phyloP scores from a whole-genome alignment of 2,113 vertebrate species.

The Melanocharis versteri region DNA sequence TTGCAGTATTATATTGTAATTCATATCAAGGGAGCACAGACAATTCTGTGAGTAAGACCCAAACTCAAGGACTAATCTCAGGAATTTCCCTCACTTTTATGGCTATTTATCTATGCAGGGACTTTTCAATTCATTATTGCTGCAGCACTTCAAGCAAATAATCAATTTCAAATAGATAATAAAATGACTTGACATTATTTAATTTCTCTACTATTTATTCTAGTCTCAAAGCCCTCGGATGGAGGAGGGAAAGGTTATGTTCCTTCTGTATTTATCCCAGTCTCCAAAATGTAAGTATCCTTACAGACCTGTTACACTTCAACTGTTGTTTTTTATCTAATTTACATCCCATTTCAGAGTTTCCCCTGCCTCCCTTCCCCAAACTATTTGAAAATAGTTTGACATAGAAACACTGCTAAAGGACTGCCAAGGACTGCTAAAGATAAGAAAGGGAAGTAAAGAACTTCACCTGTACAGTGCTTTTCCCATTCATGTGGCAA shows the following conservation, averaged over 20 bases:
- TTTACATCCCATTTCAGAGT: not conserved
- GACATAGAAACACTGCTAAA: not conserved
- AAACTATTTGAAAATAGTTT: not conserved
- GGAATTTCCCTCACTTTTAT: not conserved
- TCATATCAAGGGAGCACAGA: not conserved
- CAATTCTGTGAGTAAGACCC: not conserved
- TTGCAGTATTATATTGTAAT: not conserved
- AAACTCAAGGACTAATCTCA: not conserved
- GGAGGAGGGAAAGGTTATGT: constrained; percentile 84
- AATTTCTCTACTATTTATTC: not conserved
- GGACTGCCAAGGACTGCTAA: not conserved
- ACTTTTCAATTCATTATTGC: not conserved
- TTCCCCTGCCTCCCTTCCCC: not conserved
- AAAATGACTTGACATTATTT: not conserved
- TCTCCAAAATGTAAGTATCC: constrained; percentile 90
- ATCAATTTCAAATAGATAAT: not conserved
- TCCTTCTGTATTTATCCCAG: constrained; percentile 87
- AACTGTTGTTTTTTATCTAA: not conserved
- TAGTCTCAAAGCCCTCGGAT: constrained; percentile 77
- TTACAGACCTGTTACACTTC: not conserved
- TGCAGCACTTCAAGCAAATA: not conserved
- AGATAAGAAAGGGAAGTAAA: not conserved
- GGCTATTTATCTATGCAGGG: not conserved
- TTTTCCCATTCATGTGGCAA: not conserved
- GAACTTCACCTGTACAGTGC: not conserved